Base-by-base conservation (phyloP, 2,113 vertebrate genomes). In the Raja brachyura region DNA sequence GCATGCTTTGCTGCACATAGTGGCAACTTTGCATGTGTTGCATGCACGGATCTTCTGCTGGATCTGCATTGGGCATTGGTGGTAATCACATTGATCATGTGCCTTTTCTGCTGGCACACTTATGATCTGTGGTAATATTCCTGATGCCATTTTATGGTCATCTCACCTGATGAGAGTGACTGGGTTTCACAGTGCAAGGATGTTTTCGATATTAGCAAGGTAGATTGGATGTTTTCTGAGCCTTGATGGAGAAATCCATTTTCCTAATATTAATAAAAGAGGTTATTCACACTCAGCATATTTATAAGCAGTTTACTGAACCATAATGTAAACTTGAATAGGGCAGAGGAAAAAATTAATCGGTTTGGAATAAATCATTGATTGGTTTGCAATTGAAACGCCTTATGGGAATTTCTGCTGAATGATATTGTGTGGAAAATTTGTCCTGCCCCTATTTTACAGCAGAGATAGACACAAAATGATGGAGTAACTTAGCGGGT, bases 321-420 rank as follows among this genome's bases (percentile, higher is more conserved):
- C 81, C 81, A n/a, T 63, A 16, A 31, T 88, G 83, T 63, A 13
- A 63, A 5, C 59, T 66, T 63, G 28, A 88, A 88, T 63, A 8
- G 11, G 13, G n/a, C 11, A 88, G 28, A 22, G 25, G 59, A 31
- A 66, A 73, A 73, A 66, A 88, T 33, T 88, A 31, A 63, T 63
- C 28, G 16, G 28, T 88, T 63, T 88, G 59, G 83, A 88, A 88
- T 88, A 88, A 88, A 88, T 63, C 83, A 63, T 88, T 88, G 83
- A 88, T 88, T 88, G 4, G n/a, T 88, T 88, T 88, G 28, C 18
- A 63, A 33, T 28, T 63, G 11, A 88, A 63, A 88, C n/a, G 4
- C n/a, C 13, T 31, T 63, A 28, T 63, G 83, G 14, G 59, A 88
- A 31, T 88, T n/a, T 5, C 63, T 25, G 59, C 59, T 63, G 83